These are phyloP conservation scores for Chrysochloris asiatica DNA, from an alignment of 2,113 vertebrate genomes.

Conservation along the genomic window DNA sequence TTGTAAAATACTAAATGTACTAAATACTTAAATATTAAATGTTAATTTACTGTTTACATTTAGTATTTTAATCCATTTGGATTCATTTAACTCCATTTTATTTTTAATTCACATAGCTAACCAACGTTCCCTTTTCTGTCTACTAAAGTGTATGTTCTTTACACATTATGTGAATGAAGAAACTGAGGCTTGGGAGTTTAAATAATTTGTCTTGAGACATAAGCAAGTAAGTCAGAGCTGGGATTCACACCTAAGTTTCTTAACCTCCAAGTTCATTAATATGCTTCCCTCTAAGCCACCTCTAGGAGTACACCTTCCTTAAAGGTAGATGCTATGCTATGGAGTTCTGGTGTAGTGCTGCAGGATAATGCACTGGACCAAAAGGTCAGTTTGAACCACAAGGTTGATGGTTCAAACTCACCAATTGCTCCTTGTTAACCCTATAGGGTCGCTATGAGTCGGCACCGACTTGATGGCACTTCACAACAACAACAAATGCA, in stretches of 20 bases:
- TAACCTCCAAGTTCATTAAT: background rate
- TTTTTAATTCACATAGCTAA: background rate
- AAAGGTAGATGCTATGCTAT: background rate
- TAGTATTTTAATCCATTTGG: background rate
- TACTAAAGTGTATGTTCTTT: too few relatives aligned
- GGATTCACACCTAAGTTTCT: background rate
- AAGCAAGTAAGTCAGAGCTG: background rate
- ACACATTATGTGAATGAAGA: too few relatives aligned
- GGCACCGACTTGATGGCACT: too few relatives aligned
- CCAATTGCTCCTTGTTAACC: too few relatives aligned
- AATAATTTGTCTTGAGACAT: background rate
- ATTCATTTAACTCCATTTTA: background rate
- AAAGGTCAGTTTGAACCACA: too few relatives aligned
- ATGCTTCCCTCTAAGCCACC: background rate
- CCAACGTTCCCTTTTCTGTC: slow-evolving; percentile 11
- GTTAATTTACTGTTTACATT: background rate
- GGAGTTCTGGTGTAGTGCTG: too few relatives aligned
- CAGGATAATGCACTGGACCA: too few relatives aligned
- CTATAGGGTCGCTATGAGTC: too few relatives aligned
- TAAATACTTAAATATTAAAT: background rate
- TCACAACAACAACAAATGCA: too few relatives aligned
- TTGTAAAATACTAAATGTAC: background rate
- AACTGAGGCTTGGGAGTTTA: background rate
- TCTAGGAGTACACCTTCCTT: background rate
- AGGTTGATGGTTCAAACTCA: too few relatives aligned